These are phyloP conservation scores for Rotaria macrura DNA, from an alignment of 2,888 invertebrate genomes.

Conservation along the genomic window DNA sequence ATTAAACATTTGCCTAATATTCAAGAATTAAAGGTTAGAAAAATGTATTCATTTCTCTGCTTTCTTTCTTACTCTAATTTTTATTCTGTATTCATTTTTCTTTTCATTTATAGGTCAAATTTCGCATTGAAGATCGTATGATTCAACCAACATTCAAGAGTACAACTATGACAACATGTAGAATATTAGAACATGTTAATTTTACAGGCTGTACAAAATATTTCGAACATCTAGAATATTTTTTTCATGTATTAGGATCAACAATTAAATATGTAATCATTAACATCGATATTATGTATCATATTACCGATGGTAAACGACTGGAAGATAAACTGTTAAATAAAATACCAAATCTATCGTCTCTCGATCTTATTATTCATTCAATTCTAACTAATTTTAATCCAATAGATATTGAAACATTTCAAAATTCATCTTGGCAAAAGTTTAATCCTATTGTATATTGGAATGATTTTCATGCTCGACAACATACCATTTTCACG, in stretches of 20 bases:
- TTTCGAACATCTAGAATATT: background rate
- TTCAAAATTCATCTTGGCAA: background rate
- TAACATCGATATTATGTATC: background rate
- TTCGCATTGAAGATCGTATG: background rate
- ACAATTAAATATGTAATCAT: background rate
- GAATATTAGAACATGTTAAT: background rate
- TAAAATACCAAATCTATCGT: background rate
- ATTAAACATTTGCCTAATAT: background rate
- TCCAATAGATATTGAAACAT: background rate
- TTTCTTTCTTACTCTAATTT: no score
- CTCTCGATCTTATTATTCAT: background rate
- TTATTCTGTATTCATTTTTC: background rate
- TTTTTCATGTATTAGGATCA: background rate
- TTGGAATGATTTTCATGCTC: slow-evolving; percentile 14
- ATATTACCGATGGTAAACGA: background rate
- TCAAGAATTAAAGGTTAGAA: background rate
- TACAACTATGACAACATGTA: no score
- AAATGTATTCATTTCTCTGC: background rate
- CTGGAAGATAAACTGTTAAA: background rate
- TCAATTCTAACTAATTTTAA: background rate
- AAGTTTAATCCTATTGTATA: background rate
- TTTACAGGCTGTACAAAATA: background rate
- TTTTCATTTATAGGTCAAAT: background rate
- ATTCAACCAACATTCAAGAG: background rate
- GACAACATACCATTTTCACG: background rate